phyloP scores from a whole-genome alignment of 2,888 invertebrate genomes.

The Chymomyza amoena region DNA sequence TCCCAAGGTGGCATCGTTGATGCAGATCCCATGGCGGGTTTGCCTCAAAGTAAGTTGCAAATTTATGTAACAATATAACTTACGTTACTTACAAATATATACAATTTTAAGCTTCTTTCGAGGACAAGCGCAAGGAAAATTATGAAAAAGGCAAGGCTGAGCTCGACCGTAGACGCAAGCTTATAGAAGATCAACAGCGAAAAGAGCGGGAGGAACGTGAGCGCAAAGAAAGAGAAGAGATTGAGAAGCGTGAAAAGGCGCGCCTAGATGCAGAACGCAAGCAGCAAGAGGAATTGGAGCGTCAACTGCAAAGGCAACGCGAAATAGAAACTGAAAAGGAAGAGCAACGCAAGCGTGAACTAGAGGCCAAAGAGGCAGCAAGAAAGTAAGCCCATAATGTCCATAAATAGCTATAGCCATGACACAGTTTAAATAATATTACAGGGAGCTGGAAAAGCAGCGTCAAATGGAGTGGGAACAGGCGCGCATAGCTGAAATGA shows the following conservation, averaged over 20 bases:
- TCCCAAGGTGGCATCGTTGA: constrained; percentile 80
- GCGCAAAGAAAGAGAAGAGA: constrained; percentile 93
- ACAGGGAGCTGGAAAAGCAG: constrained; percentile 94
- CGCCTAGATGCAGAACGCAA: constrained; percentile 86
- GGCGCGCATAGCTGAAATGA: constrained; percentile 91
- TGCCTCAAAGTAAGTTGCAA: constrained; percentile 79
- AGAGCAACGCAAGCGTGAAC: constrained; percentile 87
- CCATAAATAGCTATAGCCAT: not conserved
- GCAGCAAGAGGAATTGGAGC: constrained; percentile 92
- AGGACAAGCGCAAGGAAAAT: constrained; percentile 98
- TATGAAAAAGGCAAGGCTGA: constrained; percentile 99
- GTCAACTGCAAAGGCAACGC: constrained; percentile 88
- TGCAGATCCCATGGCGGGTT: constrained; percentile 80
- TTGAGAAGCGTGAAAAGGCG: constrained; percentile 90
- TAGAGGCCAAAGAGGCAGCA: constrained; percentile 89
- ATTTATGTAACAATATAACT: not conserved
- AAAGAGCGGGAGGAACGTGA: constrained; percentile 96
- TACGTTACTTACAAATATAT: not conserved
- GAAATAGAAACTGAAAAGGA: constrained; percentile 87
- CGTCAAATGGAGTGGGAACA: constrained; percentile 98
- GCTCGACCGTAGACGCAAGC: constrained; percentile 91
- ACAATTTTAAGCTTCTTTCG: constrained; percentile 85
- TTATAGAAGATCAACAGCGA: constrained; percentile 92
- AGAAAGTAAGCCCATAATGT: constrained; percentile 78
- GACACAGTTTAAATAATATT: not conserved